A percentile compares a stretch with the other conserved stretches of the same genome.
phyloP scores from a whole-genome alignment of 2,888 invertebrate species.

The Stenodema calcarata region DNA sequence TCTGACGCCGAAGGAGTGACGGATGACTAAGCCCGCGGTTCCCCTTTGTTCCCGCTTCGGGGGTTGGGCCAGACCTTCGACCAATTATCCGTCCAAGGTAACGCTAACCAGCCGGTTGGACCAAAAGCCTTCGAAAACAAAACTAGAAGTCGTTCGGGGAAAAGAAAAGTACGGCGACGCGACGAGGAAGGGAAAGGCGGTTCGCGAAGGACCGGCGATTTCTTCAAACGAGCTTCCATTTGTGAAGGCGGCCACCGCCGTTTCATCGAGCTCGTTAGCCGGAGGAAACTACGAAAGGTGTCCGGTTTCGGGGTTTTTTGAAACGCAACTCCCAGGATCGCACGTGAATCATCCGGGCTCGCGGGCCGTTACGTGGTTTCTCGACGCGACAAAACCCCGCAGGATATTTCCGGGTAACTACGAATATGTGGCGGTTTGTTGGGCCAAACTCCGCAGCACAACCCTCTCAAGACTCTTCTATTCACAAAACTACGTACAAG shows the following conservation, averaged over 20 bases:
- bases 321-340: not conserved
- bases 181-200: not conserved
- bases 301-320: conserved; percentile 8
- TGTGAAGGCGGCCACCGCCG: not conserved
- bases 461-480: too few species aligned
- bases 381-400: not conserved
- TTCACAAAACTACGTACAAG: too few species aligned
- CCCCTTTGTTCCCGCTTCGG: not conserved
- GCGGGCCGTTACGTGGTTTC: not conserved
- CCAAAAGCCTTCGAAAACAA: not conserved
- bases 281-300: not conserved
- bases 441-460: too few species aligned
- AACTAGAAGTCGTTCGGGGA: not conserved
- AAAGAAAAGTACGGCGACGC: not conserved
- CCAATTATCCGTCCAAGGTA: not conserved
- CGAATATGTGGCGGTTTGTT: too few species aligned
- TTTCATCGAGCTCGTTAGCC: conserved; percentile 10
- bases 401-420: too few species aligned
- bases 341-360: not conserved
- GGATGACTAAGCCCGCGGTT: not conserved
- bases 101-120: not conserved
- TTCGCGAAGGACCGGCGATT: not conserved
- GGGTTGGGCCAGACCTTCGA: not conserved
- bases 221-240: not conserved
- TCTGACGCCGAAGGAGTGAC: not conserved